phyloP scores from a whole-genome alignment of 92 coral and sea anemone genomes.

The Desmophyllum pertusum region DNA sequence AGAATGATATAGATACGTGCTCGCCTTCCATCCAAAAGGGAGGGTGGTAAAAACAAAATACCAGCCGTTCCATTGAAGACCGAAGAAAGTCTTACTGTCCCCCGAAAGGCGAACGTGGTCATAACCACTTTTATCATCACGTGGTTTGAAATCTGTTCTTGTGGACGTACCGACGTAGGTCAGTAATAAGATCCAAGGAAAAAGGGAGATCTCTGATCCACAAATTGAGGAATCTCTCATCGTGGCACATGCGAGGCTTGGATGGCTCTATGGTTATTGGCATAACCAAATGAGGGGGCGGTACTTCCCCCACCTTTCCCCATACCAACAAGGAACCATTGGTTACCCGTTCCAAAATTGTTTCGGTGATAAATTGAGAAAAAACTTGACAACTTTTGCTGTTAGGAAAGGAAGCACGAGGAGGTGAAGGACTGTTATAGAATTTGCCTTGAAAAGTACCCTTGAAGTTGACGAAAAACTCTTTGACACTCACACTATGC shows the following conservation, averaged over 20 bases:
- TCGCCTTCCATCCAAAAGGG: conserved; percentile 79
- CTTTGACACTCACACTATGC: no score
- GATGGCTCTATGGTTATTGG: conserved; percentile 68
- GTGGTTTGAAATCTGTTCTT: conserved; percentile 70
- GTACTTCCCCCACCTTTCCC: conserved; percentile 57
- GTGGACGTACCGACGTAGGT: conserved; percentile 72
- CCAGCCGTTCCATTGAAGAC: conserved; percentile 64
- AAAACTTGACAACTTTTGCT: no score
- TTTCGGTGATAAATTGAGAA: conserved; percentile 53
- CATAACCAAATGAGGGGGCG: conserved; percentile 69
- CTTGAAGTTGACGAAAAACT: no score
- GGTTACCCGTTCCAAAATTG: conserved; percentile 58
- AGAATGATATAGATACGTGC: conserved; percentile 64
- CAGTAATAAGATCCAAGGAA: conserved; percentile 55
- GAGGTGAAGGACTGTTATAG: no score
- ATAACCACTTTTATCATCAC: conserved; percentile 76
- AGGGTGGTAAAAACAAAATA: conserved; percentile 52
- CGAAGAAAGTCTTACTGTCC: conserved; percentile 62
- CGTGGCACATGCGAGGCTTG: conserved; percentile 74
- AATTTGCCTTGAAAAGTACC: no score
- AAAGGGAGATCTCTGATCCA: conserved; percentile 69
- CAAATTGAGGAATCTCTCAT: conserved; percentile 60
- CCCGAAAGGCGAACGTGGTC: conserved; percentile 56
- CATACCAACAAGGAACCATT: conserved; percentile 59
- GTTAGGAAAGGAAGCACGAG: no score